Base-by-base conservation (phyloP, 2,113 vertebrate genomes). In the Chionomys nivalis region DNA sequence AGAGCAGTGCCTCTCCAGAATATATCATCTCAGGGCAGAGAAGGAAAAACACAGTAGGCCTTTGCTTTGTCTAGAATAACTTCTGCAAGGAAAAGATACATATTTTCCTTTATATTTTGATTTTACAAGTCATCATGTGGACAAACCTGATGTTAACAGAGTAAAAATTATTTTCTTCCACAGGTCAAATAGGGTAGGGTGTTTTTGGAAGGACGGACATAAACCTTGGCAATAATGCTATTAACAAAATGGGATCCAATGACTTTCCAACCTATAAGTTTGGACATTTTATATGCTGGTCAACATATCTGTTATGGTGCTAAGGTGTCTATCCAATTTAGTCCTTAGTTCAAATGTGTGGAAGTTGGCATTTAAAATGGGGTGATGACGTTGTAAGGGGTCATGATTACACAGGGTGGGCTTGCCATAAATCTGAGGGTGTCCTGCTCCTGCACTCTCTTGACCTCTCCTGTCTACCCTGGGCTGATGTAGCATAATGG, bases 61-160 rank as follows among this genome's bases (percentile, higher is more conserved):
- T 21, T 65, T 42, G 44, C 44, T 89, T 75, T 52, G 31, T n/a
- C 17, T 85, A 36, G 55, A 58, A 61, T 73, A 52, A 8, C 23
- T 82, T 85, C 88, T 82, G 36, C 55, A 61, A 76, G 28, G 47
- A 85, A 89, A 85, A 39, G 73, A 86, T 24, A 28, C 44, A 90
- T 26, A 86, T 90, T 93, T 90, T 87, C 55, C 58, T 94, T 93
- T 31, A 52, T 55, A 90, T 70, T 88, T 78, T 87, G 1, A 72
- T 90, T 95, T 42, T 19, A 14, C n/a, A 73, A 85, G 75, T 75
- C 52, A 79, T 85, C 36, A 78, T 3, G 58, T 44, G 49, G 65
- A 66, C 5, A 81, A 89, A 42, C 68, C 31, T 8, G 68, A 8
- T 44, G 36, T 66, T 55, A 79, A 4, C 16, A 11, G 31, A 31